Base-by-base conservation (phyloP, 2,797 vertebrate species). In the Kryptolebias ocellatus region DNA sequence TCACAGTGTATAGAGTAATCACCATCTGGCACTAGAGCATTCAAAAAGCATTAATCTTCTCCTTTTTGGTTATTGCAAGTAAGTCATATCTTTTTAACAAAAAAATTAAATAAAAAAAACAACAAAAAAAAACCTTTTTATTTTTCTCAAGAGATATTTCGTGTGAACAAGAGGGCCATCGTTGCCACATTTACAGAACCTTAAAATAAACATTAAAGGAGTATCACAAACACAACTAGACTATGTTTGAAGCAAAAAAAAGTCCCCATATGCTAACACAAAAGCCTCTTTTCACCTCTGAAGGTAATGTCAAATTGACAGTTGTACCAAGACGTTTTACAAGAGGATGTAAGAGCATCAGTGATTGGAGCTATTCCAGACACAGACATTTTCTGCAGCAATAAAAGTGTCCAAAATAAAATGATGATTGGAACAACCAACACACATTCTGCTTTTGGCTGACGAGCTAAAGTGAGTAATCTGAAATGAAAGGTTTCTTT, bases 1-100 rank as follows among this genome's bases (percentile, higher is more conserved):
- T 83, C 51, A 71, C 28, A 46, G 53, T 58, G 42, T 69, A 47
- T 70, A 53, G 28, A 31, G 27, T 63, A 75, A 74, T 72, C 60
- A 64, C 61, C 51, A 64, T 60, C 65, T 71, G 61, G 14, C 11
- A 74, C 31, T 4, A 4, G 17, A 65, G 31, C 47, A 56, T 63
- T 15, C 37, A 58, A 54, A 29, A 42, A 64, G 34, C 34, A 52
- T 18, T 46, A n/a, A 27, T 2, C 6, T 5, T 49, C 14, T 6
- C 61, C 14, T 67, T 83, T 70, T 76, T 64, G 45, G 62, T 67
- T 9, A 68, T 67, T 61, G 16, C 28, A 67, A 59, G 17, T 39
- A 50, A 8, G 4, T 11, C 15, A 20, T 24, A 17, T 18, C n/a
- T 20, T n/a, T 24, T 24, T 24, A 24, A 24, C 20, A 24, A 24